Conservation (phyloP, 2,888 invertebrate species). For the Tenthredo mesomela region DNA sequence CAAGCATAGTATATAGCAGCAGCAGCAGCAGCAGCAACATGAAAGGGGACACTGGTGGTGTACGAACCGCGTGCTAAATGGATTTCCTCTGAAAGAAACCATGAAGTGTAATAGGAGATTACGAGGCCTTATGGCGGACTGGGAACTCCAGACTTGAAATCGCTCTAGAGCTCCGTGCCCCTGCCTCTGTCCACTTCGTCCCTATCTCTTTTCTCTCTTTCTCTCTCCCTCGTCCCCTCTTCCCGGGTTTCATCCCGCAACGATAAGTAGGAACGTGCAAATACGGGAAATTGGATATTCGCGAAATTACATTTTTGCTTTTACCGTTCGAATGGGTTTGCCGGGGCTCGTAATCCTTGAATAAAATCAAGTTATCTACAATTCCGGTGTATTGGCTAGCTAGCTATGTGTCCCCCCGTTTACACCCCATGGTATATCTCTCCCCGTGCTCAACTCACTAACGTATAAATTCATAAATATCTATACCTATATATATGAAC, state of each 20-base stretch:
- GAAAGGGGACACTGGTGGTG: constrained; percentile 49
- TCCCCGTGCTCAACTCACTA: background rate
- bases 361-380: constrained; percentile 41
- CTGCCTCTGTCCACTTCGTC: background rate
- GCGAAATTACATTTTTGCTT: constrained; percentile 50
- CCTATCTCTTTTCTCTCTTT: background rate
- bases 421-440: background rate
- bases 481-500: no score
- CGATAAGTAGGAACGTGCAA: constrained; percentile 50
- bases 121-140: constrained; percentile 53
- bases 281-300: constrained; percentile 53
- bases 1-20: no score
- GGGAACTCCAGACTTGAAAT: constrained; percentile 49
- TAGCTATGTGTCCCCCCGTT: background rate
- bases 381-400: constrained; percentile 24
- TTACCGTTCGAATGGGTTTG: constrained; percentile 35
- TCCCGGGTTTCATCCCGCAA: constrained; percentile 32
- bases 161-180: constrained; percentile 17
- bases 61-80: constrained; percentile 53
- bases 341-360: constrained; percentile 42
- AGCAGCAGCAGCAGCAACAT: constrained; percentile 16
- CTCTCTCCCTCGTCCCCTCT: background rate
- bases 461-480: background rate
- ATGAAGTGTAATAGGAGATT: constrained; percentile 55
- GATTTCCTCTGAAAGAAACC: constrained; percentile 54